phyloP scores from a whole-genome alignment of 2,113 vertebrate genomes.

The Glaucomys volans region DNA sequence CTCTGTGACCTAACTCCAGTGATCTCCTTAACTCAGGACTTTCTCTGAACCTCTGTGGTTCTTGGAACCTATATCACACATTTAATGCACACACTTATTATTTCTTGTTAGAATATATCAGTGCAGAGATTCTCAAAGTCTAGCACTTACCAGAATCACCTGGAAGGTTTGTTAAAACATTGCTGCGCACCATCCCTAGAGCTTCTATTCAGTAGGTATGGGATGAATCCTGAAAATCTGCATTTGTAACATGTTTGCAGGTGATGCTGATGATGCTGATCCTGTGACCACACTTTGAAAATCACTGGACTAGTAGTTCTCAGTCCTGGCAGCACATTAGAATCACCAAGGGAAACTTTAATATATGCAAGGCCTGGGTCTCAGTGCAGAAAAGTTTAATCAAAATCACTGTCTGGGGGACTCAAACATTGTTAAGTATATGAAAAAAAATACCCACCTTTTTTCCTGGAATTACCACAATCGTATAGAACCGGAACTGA shows the following conservation, averaged over 20 bases:
- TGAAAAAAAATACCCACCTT: neutral
- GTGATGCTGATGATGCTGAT: neutral
- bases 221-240: neutral
- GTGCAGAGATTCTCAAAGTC: conserved; percentile 8
- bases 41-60: neutral
- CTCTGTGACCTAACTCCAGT: neutral
- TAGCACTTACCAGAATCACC: conserved; percentile 26
- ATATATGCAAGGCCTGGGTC: neutral
- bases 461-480: neutral
- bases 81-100: neutral
- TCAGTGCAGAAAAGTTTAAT: neutral
- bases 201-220: neutral
- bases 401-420: neutral
- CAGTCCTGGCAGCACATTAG: neutral
- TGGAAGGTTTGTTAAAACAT: conserved; percentile 22
- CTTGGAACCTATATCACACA: neutral
- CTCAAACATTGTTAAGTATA: neutral
- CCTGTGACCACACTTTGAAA: neutral
- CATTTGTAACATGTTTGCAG: conserved; percentile 7
- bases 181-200: neutral
- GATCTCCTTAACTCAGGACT: neutral
- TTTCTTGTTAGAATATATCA: neutral
- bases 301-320: neutral
- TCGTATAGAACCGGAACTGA: neutral
- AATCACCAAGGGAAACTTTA: neutral